Evolutionary conservation across 2,113 vertebrate species (phyloP), one percentile per base, ranked within the genome.

Genomic region (Galeopterus variegatus): DNA sequence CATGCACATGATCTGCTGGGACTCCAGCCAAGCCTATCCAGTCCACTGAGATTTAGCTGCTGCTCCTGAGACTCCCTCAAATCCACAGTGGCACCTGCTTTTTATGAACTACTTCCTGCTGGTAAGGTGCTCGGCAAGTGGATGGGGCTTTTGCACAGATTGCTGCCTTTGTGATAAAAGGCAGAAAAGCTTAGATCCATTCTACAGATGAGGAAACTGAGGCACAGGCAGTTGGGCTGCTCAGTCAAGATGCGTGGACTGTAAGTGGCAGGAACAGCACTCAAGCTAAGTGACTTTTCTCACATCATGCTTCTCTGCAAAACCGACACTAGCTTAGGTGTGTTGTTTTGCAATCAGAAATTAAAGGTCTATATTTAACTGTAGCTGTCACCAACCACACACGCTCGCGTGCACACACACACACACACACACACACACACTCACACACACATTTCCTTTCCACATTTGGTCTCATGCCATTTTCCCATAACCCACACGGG

Each of bases 321-420:
- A 54, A 14, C 1, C 0, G 8, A 1, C 3, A 1, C 0, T 21
- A 7, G 17, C 11, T 33, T 1, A 28, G 17, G n/a, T 3, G 4
- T 3, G 9, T 15, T 41, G 3, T 1, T 62, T 41, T 26, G 48
- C 21, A 12, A 11, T 0, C 21, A 9, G 41, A 41, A 45, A 17
- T 19, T 31, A n/a, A 41, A 31, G 17, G n/a, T 26, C 19, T 41
- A 4, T 36, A 0, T 33, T 24, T 24, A 12, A n/a, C 8, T 24
- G 0, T 11, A 54, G 11, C 50, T 41, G 4, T 23, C 15, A 5
- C 41, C 19, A 24, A 21, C n/a, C 15, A 48, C 14, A 6, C 7
- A 6, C 10, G 5, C 18, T 2, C 54, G 7, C 54, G 15, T 7
- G 54, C 54, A 56, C 54, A 56, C 54, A 56, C n/a, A 21, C 5